Percentiles rank a stretch among this genome's conserved stretches.
These are phyloP conservation scores for Diogma glabrata DNA, from an alignment of 2,888 invertebrate species.

Conservation along the genomic window DNA sequence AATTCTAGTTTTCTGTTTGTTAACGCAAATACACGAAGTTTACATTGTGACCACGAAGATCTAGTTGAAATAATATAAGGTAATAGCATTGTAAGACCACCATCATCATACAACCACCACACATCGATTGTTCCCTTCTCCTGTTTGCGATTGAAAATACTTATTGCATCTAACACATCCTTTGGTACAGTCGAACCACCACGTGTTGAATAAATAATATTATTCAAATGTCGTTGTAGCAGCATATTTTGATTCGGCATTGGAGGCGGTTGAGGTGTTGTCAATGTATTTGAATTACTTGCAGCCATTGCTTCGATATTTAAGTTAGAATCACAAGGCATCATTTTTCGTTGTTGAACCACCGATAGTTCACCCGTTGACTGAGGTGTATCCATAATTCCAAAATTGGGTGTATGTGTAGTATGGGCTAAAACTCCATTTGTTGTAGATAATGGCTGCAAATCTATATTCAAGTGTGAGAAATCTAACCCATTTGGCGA, in stretches of 20 bases:
- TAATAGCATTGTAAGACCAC: constrained; percentile 71
- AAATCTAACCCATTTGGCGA: constrained; percentile 79
- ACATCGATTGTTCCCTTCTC: constrained; percentile 78
- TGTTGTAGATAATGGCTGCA: constrained; percentile 16
- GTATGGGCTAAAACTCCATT: constrained; percentile 10
- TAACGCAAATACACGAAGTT: constrained; percentile 71
- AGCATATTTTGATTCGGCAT: constrained; percentile 27
- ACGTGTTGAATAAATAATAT: constrained; percentile 45
- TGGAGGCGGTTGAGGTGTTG: constrained; percentile 27
- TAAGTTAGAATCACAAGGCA: constrained; percentile 59
- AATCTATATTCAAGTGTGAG: constrained; percentile 37
- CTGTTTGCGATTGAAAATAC: constrained; percentile 66
- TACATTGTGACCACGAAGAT: constrained; percentile 64
- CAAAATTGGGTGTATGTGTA: constrained; percentile 16
- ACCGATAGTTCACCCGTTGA: constrained; percentile 10
- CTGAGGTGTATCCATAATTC: constrained; percentile 18
- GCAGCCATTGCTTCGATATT: constrained; percentile 47
- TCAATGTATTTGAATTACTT: constrained; percentile 28
- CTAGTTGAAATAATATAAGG: constrained; percentile 77
- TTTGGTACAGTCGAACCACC: constrained; percentile 49
- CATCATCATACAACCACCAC: constrained; percentile 95
- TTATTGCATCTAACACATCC: constrained; percentile 55
- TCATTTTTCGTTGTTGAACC: not conserved
- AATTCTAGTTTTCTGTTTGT: constrained; percentile 66
- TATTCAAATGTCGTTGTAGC: constrained; percentile 28